Base-by-base conservation (phyloP, 2,888 invertebrate genomes). In the Cheilosia pagana region DNA sequence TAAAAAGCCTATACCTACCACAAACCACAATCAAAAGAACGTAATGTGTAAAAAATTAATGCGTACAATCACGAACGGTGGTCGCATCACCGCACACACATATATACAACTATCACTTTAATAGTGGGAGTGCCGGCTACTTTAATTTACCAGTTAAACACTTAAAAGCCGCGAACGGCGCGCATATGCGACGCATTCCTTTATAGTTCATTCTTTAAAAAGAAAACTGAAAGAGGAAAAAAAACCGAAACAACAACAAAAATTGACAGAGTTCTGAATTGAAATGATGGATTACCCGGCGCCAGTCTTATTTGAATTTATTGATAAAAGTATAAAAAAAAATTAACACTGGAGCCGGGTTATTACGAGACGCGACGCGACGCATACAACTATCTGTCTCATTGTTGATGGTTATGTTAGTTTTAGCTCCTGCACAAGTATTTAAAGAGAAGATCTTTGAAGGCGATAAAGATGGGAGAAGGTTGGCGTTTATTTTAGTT, bases 211-310 rank as follows among this genome's bases (percentile, higher is more conserved):
- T 72, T 68, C 59, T 75, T 28, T 35, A 70, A 77, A 67, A 43
- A 63, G 25, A 53, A 39, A 25, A 45, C 62, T 21, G 43, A 57
- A 60, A 60, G 52, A 53, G n/a, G n/a, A 48, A 75, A 16, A 35
- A 43, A 52, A 75, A 43, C 45, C 67, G 16, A 52, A 83, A 67
- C 60, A 81, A 81, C 79, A 79, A 76, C 52, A 39, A 65, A 63
- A 83, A 63, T 83, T 85, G 74, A 71, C 76, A 77, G 79, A 77
- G 72, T 77, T 86, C 79, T 81, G 72, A 79, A 77, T 76, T 57
- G 63, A 45, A 85, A 79, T 87, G 87, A 88, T 87, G 87, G 86
- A 88, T 88, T 87, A 85, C 87, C 63, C 76, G 87, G 88, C 88
- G 87, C 87, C 88, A 87, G 79, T 74, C 81, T 86, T 81, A 86